Base-by-base conservation (phyloP, 2,113 vertebrate genomes). In the Sterna hirundo region DNA sequence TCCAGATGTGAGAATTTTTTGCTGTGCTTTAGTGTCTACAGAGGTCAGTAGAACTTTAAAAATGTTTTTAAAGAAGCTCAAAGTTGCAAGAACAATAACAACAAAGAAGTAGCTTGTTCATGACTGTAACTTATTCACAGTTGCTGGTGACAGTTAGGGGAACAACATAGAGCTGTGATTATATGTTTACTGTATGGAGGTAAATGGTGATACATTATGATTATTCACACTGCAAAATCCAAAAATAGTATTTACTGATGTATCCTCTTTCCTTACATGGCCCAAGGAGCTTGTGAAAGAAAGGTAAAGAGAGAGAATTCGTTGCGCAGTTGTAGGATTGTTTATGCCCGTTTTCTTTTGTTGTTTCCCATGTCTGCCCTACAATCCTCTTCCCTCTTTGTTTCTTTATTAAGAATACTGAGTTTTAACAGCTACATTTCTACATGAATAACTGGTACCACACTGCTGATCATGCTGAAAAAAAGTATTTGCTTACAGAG, bases 41-140 rank as follows among this genome's bases (percentile, higher is more conserved):
- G 97, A 96, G 94, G 97, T 97, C 95, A 96, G 93, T 88, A 96
- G 95, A 95, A 94, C 90, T 96, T 94, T 7, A 90, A 87, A 94
- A 95, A 96, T 96, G 65, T 78, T 84, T 60, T 78, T 66, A 7
- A 58, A 55, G 66, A 70, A 69, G 30, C 64, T 82, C 22, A 27
- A 70, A 94, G 62, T 51, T 55, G 17, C 20, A 70, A 86, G 54
- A n/a, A 58, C 23, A 38, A 61, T 23, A 36, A 36, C 34, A 70
- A 86, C 47, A 72, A 44, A 80, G 19, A 80, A 22, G 46, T 57
- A 77, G 5, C 46, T 85, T 87, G 26, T 83, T 93, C 10, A 5
- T 62, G 77, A 34, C 34, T 29, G 2, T 38, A 30, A 42, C 36
- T 86, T n/a, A 64, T 52, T 78, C 44, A 65, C 36, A 76, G 40